Evolutionary conservation across 2,888 invertebrate genomes (phyloP), one percentile per base, ranked within the genome.

Genomic region (Coecobrya sp.): DNA sequence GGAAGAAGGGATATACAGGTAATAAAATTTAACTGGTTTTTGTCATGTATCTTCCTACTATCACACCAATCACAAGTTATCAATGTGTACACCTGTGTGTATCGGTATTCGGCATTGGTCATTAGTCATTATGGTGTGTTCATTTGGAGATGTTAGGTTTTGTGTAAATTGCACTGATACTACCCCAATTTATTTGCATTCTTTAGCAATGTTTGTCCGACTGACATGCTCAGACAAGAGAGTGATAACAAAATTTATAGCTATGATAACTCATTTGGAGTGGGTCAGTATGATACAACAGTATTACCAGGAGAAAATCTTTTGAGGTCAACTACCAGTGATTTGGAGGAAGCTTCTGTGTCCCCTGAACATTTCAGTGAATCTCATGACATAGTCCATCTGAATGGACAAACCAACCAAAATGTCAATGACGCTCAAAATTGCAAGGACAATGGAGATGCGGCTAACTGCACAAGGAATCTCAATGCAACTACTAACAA

Each of bases 1-100:
- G 68, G 59, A 94, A 59, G 95, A 95, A 92, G 94, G 93, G 7
- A 87, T 94, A 49, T 94, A 94, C 86, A 93, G 94, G 95, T 95
- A 79, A 45, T 79, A 25, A 52, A 4, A 82, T 49, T 49, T 13
- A 49, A 13, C 49, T 1, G 49, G 11, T 13, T 10, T 49, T 49
- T 13, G 11, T 13, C 49, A 10, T 10, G 11, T 10, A 11, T 42
- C 4, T 42, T 10, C 10, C 10, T 7, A 7, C 42, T 10, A 49
- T 13, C 10, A 7, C 49, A 1, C 49, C 79, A 19, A 22, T 45
- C 42, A 79, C 70, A 70, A 36, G 62, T 11, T 59, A 59, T 59
- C 59, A 19, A 2, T 59, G 13, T 49, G 11, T 13, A 10, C 49
- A 49, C 49, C 49, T 13, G 11, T n/a, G n/a, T n/a, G n/a, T 13